Conservation (phyloP, 2,888 invertebrate genomes). For the Venusia cambrica region DNA sequence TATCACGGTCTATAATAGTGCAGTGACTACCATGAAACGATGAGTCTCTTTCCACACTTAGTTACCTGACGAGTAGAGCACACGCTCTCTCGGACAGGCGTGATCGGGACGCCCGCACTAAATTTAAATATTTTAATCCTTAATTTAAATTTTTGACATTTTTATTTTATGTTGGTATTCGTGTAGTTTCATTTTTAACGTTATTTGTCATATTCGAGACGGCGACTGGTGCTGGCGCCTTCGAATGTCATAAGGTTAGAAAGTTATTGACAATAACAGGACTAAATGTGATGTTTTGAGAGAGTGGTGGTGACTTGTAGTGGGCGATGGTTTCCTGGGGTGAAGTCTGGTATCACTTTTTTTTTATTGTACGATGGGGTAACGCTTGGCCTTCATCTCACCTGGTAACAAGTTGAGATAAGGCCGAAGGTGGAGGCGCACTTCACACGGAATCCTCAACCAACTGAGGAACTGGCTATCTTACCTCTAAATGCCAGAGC, state of each 20-base stretch:
- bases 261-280: slow-evolving; percentile 46
- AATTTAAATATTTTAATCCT: slow-evolving; percentile 82
- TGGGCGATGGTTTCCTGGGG: slow-evolving; percentile 24
- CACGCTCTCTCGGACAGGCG: slow-evolving; percentile 39
- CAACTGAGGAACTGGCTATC: no score
- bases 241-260: slow-evolving; percentile 47
- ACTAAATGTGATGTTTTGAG: slow-evolving; percentile 29
- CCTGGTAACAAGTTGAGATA: no score
- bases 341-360: no score
- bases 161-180: slow-evolving; percentile 81
- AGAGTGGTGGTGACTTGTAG: no score
- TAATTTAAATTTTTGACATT: slow-evolving; percentile 82
- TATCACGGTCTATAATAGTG: no score
- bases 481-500: no score
- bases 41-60: slow-evolving; percentile 44
- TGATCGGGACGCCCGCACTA: slow-evolving; percentile 73
- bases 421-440: no score
- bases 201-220: slow-evolving; percentile 79
- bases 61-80: slow-evolving; percentile 20
- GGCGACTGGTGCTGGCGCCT: slow-evolving; percentile 69
- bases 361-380: no score
- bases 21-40: no score
- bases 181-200: slow-evolving; percentile 79
- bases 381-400: no score
- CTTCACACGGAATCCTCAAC: no score